Conservation (phyloP, 2,888 invertebrate genomes). For the Scaptomyza tumidula region DNA sequence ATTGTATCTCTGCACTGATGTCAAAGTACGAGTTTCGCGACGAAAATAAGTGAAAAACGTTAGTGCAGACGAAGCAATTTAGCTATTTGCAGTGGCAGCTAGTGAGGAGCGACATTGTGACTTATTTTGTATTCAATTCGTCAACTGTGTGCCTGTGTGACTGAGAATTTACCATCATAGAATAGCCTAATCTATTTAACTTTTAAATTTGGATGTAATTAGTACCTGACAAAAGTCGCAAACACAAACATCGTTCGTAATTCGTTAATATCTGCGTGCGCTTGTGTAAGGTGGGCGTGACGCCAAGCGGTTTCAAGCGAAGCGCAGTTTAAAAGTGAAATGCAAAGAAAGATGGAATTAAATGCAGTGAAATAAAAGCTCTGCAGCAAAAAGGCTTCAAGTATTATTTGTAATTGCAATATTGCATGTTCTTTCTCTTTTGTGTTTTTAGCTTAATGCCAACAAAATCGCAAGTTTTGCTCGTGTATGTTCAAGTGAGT, state of each 20-base stretch:
- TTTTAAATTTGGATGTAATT: conserved; percentile 23
- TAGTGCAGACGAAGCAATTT: neutral
- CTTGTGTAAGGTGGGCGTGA: conserved; percentile 54
- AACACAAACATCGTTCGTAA: conserved; percentile 7
- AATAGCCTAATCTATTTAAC: conserved; percentile 6
- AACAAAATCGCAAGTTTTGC: conserved; percentile 43
- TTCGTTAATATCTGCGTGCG: conserved; percentile 47
- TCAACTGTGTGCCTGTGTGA: conserved; percentile 30
- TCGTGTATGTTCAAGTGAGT: conserved; percentile 18
- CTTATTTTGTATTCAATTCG: conserved; percentile 31
- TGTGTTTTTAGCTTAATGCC: conserved; percentile 51
- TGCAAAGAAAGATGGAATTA: conserved; percentile 46
- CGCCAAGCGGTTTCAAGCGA: conserved; percentile 19
- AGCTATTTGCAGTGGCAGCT: conserved; percentile 18
- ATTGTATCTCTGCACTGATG: neutral
- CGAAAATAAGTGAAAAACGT: neutral
- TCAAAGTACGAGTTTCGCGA: neutral
- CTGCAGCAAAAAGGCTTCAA: conserved; percentile 13
- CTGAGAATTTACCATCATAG: conserved; percentile 24
- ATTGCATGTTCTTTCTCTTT: conserved; percentile 50
- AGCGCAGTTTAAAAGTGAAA: conserved; percentile 57
- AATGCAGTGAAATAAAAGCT: conserved; percentile 47
- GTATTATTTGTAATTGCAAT: conserved; percentile 45
- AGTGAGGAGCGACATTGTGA: conserved; percentile 52
- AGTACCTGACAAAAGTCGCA: conserved; percentile 35